Conservation (phyloP, 2,797 vertebrate genomes). For the Diceros bicornis region DNA sequence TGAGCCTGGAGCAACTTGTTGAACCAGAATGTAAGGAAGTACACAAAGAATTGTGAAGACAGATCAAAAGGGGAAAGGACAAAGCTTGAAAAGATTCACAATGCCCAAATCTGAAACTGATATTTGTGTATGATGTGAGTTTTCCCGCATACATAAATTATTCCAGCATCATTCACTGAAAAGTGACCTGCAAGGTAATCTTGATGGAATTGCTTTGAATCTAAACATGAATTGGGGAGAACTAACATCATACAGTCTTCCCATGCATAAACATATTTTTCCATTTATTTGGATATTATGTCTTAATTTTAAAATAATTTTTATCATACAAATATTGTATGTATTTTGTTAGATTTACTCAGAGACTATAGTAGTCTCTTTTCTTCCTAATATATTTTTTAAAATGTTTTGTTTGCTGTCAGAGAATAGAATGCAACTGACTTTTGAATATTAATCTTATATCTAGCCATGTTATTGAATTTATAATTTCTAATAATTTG, state of each 20-base stretch:
- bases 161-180: background rate
- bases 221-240: background rate
- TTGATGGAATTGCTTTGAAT: background rate
- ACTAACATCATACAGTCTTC: background rate
- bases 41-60: background rate
- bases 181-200: background rate
- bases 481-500: background rate
- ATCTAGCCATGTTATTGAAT: background rate
- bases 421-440: background rate
- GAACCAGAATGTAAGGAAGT: background rate
- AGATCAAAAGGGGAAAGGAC: background rate
- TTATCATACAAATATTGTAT: background rate
- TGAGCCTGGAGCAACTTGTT: background rate
- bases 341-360: background rate
- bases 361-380: background rate
- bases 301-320: background rate
- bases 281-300: background rate
- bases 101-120: background rate
- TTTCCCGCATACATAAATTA: background rate
- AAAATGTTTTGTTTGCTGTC: background rate
- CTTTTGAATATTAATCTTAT: background rate
- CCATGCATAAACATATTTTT: background rate
- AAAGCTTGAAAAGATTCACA: background rate
- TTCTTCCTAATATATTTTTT: background rate
- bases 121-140: background rate